Evolutionary conservation across 64 coral and sea anemone genomes (phyloP).

Genomic region (Stichodactyla mertensii): DNA sequence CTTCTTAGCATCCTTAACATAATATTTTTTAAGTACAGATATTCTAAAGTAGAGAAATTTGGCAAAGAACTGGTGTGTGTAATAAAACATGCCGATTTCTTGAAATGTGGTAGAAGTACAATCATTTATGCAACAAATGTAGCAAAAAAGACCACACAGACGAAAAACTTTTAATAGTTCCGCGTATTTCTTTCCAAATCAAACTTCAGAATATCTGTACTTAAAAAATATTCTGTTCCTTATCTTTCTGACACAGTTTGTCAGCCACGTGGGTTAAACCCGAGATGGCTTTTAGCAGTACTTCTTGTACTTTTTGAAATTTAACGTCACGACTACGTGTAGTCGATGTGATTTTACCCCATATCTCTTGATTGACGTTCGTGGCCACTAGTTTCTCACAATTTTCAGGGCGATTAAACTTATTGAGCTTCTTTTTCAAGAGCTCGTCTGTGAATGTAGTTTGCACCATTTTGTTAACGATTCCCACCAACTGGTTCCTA

Average conservation of each 20-base stretch:
- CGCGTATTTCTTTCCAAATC: too few relatives aligned
- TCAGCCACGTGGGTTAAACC: slow-evolving; percentile 13
- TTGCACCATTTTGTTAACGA: slow-evolving; percentile 46
- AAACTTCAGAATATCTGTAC: too few relatives aligned
- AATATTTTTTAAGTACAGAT: too few relatives aligned
- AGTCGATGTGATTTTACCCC: slow-evolving; percentile 29
- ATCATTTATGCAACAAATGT: too few relatives aligned
- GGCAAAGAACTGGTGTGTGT: too few relatives aligned
- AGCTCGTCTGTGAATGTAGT: slow-evolving; percentile 30
- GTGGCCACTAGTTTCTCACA: slow-evolving; percentile 31
- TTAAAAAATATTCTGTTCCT: too few relatives aligned
- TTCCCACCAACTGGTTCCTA: slow-evolving; percentile 11
- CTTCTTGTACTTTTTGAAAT: slow-evolving; percentile 22
- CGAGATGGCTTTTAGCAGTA: slow-evolving; percentile 17
- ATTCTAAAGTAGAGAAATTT: too few relatives aligned
- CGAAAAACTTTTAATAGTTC: too few relatives aligned
- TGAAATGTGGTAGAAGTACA: too few relatives aligned
- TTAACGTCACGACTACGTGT: slow-evolving; percentile 31
- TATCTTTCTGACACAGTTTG: slow-evolving; percentile 10
- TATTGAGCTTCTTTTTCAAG: slow-evolving; percentile 48
- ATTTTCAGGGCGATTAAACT: slow-evolving; percentile 37
- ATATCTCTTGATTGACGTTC: slow-evolving; percentile 43
- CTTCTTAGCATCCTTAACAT: not conserved
- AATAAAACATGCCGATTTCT: too few relatives aligned
- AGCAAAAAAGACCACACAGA: too few relatives aligned